These are phyloP conservation scores for Halictus rubicundus DNA, from an alignment of 1,140 invertebrate species.

Conservation along the genomic window DNA sequence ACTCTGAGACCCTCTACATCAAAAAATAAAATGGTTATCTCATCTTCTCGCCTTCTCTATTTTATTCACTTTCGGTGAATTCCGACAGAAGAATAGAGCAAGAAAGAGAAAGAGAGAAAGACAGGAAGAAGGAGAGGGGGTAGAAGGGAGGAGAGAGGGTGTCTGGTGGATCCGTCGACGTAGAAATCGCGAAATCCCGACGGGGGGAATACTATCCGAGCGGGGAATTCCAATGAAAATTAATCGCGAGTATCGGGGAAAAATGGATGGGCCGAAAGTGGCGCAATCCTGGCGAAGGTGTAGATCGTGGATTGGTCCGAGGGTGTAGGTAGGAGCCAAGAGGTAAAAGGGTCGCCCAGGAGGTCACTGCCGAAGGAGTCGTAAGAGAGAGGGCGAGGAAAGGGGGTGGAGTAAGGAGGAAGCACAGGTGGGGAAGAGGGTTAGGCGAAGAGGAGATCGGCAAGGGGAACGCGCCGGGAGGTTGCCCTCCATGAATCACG, in stretches of 20 bases:
- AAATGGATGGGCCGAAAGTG: conserved; percentile 48
- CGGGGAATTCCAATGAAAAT: conserved; percentile 4
- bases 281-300: conserved; percentile 53
- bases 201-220: neutral
- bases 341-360: conserved; percentile 75
- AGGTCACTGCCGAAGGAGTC: conserved; percentile 76
- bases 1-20: too few relatives aligned
- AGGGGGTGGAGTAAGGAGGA: conserved; percentile 59
- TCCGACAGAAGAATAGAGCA: too few relatives aligned
- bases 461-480: conserved; percentile 60
- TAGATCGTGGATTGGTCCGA: conserved; percentile 61
- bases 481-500: conserved; percentile 78
- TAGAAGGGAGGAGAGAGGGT: neutral
- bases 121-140: too few relatives aligned
- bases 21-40: too few relatives aligned
- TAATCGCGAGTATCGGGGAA: conserved; percentile 5
- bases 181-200: neutral
- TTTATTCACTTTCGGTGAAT: too few relatives aligned
- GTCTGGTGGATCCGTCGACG: neutral
- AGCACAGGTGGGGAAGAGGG: conserved; percentile 48
- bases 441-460: conserved; percentile 37
- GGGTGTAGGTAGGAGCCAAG: conserved; percentile 55
- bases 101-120: too few relatives aligned
- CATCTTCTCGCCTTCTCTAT: too few relatives aligned
- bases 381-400: conserved; percentile 68